Evolutionary conservation across 92 coral and sea anemone genomes (phyloP).

Genomic region (Plumapathes pennacea): DNA sequence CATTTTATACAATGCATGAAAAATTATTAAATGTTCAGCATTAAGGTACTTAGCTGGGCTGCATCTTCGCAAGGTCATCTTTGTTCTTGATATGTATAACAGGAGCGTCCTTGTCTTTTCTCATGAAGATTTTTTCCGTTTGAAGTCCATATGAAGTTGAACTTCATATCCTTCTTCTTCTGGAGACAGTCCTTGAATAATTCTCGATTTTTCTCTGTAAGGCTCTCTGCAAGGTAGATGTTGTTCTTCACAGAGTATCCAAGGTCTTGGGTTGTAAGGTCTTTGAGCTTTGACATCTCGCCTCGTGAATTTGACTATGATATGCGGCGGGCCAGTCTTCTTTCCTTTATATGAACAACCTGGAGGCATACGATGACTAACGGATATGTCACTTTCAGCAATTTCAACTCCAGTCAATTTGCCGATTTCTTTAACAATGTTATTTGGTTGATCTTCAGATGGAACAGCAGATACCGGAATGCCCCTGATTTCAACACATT

Average conservation of each 20-base stretch:
- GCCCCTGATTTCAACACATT: constrained; percentile 40
- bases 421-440: constrained; percentile 29
- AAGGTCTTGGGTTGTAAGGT: constrained; percentile 24
- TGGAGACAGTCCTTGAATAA: constrained; percentile 33
- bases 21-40: too few relatives aligned
- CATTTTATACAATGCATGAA: too few relatives aligned
- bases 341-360: constrained; percentile 15
- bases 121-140: constrained; percentile 23
- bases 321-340: constrained; percentile 12
- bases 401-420: constrained; percentile 41
- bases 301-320: constrained; percentile 21
- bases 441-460: constrained; percentile 29
- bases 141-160: constrained; percentile 26
- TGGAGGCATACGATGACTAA: constrained; percentile 43
- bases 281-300: constrained; percentile 40
- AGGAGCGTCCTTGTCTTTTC: constrained; percentile 24
- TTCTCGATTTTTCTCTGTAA: constrained; percentile 41
- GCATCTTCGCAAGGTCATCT: constrained; percentile 27
- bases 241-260: constrained; percentile 32
- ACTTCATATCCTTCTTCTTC: constrained; percentile 13
- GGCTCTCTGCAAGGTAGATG: constrained; percentile 40
- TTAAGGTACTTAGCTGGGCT: too few relatives aligned
- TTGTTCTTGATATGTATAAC: constrained; percentile 16
- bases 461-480: constrained; percentile 39
- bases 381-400: constrained; percentile 36